phyloP scores from a whole-genome alignment of 2,113 vertebrate species.

The Globicephala melas region DNA sequence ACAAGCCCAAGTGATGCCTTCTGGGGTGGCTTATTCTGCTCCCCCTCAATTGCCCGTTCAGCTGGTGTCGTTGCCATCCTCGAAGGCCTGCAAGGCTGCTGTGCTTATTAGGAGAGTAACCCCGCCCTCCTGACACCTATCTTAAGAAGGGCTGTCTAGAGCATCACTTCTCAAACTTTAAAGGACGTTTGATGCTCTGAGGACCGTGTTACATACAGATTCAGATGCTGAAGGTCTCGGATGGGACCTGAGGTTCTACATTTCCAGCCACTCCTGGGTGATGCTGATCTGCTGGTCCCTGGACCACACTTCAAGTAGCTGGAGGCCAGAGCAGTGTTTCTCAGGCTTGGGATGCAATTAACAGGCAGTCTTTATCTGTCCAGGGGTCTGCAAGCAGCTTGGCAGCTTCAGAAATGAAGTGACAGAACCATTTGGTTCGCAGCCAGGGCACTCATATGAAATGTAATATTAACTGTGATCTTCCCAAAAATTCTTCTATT shows the following conservation, averaged over 20 bases:
- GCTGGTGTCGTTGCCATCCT: neutral
- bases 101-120: neutral
- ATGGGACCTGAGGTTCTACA: neutral
- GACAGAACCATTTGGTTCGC: neutral
- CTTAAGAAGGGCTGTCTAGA: neutral
- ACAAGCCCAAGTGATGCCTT: too few relatives aligned
- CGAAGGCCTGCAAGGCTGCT: neutral
- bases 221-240: neutral
- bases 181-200: neutral
- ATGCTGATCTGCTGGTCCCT: neutral
- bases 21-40: fast-evolving
- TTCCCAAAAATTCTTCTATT: neutral
- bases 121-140: neutral
- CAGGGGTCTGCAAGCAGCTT: neutral
- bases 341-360: neutral
- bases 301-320: neutral
- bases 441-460: neutral
- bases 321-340: neutral
- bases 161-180: neutral
- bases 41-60: neutral
- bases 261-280: neutral
- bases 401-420: neutral
- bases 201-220: neutral
- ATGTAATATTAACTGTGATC: neutral
- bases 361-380: neutral